Evolutionary conservation across 2,797 vertebrate genomes (phyloP).

Genomic region (Fringilla coelebs): DNA sequence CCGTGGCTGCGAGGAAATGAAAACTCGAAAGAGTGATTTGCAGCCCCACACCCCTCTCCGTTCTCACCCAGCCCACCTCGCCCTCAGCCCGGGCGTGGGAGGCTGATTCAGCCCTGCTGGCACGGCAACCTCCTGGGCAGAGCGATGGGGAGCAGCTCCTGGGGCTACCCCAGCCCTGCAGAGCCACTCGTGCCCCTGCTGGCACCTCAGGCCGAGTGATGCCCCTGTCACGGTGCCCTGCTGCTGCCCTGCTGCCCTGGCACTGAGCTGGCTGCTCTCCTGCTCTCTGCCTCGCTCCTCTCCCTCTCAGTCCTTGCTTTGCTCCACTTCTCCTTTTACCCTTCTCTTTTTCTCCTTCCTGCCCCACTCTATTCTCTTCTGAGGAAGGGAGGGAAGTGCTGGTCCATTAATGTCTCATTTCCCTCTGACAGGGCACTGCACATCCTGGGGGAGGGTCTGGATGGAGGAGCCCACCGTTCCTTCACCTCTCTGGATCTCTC

Average conservation of each 20-base stretch:
- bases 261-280: background rate
- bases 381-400: background rate
- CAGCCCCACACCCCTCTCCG: background rate
- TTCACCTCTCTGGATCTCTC: background rate
- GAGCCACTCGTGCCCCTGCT: fast-evolving
- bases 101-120: background rate
- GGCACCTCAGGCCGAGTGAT: background rate
- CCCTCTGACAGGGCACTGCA: fast-evolving
- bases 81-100: background rate
- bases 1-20: conserved; percentile 45
- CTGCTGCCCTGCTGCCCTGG: background rate
- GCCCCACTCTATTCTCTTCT: background rate
- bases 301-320: background rate
- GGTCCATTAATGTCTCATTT: background rate
- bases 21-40: conserved; percentile 37
- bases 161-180: background rate
- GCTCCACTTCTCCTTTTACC: background rate
- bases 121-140: fast-evolving
- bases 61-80: background rate
- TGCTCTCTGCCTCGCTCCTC: background rate
- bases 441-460: background rate
- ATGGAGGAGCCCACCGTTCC: background rate
- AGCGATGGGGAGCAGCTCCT: background rate
- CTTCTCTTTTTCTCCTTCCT: background rate
- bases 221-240: background rate